Base-by-base conservation (phyloP, 2,888 invertebrate genomes). In the Rhingia rostrata region DNA sequence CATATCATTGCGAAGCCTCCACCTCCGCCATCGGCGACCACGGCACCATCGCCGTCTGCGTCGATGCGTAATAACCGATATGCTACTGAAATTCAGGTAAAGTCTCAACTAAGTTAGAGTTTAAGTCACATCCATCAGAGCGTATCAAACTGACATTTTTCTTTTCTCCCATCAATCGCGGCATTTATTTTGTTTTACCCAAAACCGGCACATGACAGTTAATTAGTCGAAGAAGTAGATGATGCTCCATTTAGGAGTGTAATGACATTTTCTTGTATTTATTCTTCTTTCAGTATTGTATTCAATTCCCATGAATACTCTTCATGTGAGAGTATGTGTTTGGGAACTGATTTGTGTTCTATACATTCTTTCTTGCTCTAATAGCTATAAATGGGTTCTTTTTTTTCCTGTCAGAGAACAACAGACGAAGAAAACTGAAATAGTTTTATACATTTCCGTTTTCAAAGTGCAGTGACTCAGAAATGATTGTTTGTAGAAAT, bases 61-160 rank as follows among this genome's bases (percentile, higher is more conserved):
- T 81, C 85, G 49, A 77, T 85, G 66, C 67, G 81, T 53, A 85
- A 85, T 58, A 85, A 85, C 77, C 75, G 85, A 77, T 85, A 85
- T 67, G 81, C 72, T 81, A 72, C 85, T 45, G 85, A 85, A 81
- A 81, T 72, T 41, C 85, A 85, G 85, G 85, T 85, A 85, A 81
- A 80, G 66, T 79, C 58, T 73, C 58, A 41, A 73, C 49, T 54
- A 56, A 43, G 33, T 47, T 70, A 53, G 7, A 51, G 22, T 60
- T 43, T 58, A 53, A 72, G 39, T 81, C 54, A 63, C 35, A 67
- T 70, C 32, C 64, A 60, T 45, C 61, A 61, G 47, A 67, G 53
- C 64, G 45, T 53, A 60, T 43, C 56, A 10, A 64, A n/a, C 33
- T 73, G 22, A 22, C 22, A 49, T 43, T 43, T 30, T 60, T 75